A percentile compares a stretch with the other conserved stretches of the same genome.
Conservation (phyloP, 2,797 vertebrate genomes). For the Pseudochaenichthys georgianus region DNA sequence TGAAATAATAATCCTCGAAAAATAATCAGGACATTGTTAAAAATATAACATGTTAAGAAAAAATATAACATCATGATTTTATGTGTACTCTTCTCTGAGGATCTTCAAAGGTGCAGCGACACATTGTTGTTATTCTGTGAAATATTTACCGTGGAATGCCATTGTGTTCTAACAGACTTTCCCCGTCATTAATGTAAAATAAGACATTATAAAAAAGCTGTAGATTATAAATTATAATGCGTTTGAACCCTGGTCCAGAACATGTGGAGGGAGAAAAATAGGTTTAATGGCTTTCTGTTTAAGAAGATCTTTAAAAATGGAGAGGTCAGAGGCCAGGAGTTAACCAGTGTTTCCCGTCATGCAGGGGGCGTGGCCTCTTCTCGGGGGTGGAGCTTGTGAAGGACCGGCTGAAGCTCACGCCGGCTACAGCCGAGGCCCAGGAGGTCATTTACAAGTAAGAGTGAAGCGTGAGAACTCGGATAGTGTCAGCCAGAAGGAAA, state of each 20-base stretch:
- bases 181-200: neutral
- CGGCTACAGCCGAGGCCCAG: slow-evolving; percentile 95
- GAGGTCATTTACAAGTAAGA: slow-evolving; percentile 94
- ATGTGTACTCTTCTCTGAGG: neutral
- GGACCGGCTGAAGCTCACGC: slow-evolving; percentile 88
- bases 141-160: neutral
- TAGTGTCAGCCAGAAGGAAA: neutral
- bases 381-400: slow-evolving; percentile 94
- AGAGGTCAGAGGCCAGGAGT: neutral
- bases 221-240: neutral
- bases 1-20: too few species aligned
- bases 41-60: too few species aligned
- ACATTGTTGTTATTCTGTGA: slow-evolving; percentile 7
- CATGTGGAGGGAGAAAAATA: neutral
- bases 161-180: neutral
- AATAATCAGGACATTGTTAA: too few species aligned
- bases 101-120: neutral
- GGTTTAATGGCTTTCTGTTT: neutral
- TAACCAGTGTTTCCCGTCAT: slow-evolving; percentile 12
- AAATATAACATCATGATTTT: too few species aligned
- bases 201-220: neutral
- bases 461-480: neutral
- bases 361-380: slow-evolving; percentile 93
- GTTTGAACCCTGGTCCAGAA: neutral
- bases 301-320: neutral